A percentile compares a stretch with the other conserved stretches of the same genome.
These are phyloP conservation scores for Temnothorax ravouxi DNA, from an alignment of 2,888 invertebrate species.

Conservation along the genomic window DNA sequence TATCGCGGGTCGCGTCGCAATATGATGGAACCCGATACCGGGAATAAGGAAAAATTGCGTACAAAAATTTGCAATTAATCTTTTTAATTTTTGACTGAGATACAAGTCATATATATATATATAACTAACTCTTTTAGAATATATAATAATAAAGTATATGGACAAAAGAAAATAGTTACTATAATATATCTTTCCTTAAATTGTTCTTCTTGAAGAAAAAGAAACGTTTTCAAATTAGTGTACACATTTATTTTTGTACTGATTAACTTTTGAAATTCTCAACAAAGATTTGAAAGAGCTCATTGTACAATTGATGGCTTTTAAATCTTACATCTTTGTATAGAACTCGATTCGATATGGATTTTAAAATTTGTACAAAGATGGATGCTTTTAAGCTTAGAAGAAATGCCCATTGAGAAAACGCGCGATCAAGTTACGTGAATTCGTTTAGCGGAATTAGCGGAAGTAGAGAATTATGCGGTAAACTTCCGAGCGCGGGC, in stretches of 20 bases:
- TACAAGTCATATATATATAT: too few species aligned
- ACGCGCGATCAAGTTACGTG: constrained; percentile 19
- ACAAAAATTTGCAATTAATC: constrained; percentile 10
- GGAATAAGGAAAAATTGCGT: neutral
- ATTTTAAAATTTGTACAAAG: constrained; percentile 27
- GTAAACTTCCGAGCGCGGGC: constrained; percentile 69
- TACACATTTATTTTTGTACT: neutral
- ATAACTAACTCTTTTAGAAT: neutral
- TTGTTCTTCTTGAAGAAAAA: neutral
- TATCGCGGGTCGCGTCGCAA: constrained; percentile 11
- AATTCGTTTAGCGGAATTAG: constrained; percentile 46
- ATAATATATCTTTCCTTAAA: neutral
- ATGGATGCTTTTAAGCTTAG: neutral
- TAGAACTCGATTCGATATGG: constrained; percentile 13
- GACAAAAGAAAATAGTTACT: neutral
- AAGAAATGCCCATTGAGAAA: constrained; percentile 3
- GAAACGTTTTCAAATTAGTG: neutral
- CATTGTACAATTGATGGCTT: neutral
- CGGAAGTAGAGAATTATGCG: constrained; percentile 68
- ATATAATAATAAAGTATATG: neutral
- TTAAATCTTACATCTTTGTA: neutral
- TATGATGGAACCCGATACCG: neutral
- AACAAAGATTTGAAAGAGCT: neutral
- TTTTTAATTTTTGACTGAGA: neutral
- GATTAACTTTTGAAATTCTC: neutral